Conservation (phyloP, 2,797 vertebrate genomes). For the Falco concolor region DNA sequence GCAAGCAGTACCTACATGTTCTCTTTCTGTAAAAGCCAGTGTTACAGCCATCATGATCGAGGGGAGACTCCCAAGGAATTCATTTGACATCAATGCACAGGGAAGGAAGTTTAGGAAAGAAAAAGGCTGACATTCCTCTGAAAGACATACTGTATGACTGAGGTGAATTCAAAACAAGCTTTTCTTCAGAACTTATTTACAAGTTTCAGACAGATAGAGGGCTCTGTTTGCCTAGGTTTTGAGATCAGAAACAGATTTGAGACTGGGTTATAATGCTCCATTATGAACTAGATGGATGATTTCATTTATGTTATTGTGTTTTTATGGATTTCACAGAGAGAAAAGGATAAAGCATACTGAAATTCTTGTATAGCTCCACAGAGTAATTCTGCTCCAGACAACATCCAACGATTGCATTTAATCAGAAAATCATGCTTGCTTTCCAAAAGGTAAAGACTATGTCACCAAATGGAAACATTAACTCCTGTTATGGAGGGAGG, state of each 20-base stretch:
- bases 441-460: not conserved
- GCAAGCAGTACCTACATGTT: not conserved
- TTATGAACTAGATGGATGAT: not conserved
- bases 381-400: not conserved
- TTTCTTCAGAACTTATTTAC: not conserved
- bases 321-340: not conserved
- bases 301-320: not conserved
- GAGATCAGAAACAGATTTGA: not conserved
- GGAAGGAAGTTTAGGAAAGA: not conserved
- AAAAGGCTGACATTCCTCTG: not conserved
- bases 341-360: not conserved
- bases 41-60: not conserved
- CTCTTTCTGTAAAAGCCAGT: not conserved
- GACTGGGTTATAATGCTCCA: not conserved
- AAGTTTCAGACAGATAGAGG: conserved; percentile 7
- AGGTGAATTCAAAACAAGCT: not conserved
- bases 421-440: not conserved
- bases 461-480: not conserved
- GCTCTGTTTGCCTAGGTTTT: conserved; percentile 24
- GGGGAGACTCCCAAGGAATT: not conserved
- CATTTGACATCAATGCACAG: not conserved
- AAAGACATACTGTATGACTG: not conserved
- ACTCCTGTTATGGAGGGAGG: rapidly evolving
- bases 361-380: not conserved
- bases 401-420: not conserved